These are phyloP conservation scores for Synanceia verrucosa DNA, from an alignment of 2,797 vertebrate genomes.

Conservation along the genomic window DNA sequence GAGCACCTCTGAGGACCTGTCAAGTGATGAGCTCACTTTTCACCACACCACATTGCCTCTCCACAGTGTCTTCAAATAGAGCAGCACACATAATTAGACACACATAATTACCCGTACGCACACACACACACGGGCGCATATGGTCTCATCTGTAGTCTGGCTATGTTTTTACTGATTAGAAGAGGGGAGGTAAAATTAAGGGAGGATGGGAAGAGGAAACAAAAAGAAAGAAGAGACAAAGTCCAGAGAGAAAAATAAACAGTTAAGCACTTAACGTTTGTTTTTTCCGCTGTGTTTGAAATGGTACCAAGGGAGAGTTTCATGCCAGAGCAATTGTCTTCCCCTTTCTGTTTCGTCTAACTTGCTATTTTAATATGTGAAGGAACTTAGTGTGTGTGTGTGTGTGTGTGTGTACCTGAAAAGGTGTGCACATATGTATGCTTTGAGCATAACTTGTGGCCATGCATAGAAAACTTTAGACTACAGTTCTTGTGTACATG, in stretches of 20 bases:
- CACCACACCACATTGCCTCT: conserved; percentile 34
- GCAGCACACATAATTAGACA: conserved; percentile 55
- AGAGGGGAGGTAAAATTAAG: conserved; percentile 44
- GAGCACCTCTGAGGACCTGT: conserved; percentile 37
- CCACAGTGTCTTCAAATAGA: conserved; percentile 38
- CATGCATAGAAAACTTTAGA: conserved; percentile 8
- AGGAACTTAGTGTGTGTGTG: not conserved
- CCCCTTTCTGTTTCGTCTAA: conserved; percentile 39
- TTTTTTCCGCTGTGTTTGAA: conserved; percentile 40
- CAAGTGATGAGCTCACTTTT: conserved; percentile 55
- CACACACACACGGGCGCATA: conserved; percentile 45
- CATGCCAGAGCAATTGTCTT: conserved; percentile 51
- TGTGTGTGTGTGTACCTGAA: conserved; percentile 6
- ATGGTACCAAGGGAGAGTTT: conserved; percentile 49
- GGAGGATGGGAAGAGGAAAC: conserved; percentile 34
- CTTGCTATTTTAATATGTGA: conserved; percentile 43
- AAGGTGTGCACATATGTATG: conserved; percentile 7
- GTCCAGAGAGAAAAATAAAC: conserved; percentile 58
- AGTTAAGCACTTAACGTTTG: conserved; percentile 34
- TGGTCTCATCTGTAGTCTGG: conserved; percentile 63
- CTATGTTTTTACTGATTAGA: conserved; percentile 56
- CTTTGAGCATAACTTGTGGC: conserved; percentile 11
- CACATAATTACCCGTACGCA: conserved; percentile 55
- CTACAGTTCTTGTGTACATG: not conserved
- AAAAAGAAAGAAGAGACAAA: conserved; percentile 48